Conservation (phyloP, 2,888 invertebrate species). For the Phoenoteleia sp. region DNA sequence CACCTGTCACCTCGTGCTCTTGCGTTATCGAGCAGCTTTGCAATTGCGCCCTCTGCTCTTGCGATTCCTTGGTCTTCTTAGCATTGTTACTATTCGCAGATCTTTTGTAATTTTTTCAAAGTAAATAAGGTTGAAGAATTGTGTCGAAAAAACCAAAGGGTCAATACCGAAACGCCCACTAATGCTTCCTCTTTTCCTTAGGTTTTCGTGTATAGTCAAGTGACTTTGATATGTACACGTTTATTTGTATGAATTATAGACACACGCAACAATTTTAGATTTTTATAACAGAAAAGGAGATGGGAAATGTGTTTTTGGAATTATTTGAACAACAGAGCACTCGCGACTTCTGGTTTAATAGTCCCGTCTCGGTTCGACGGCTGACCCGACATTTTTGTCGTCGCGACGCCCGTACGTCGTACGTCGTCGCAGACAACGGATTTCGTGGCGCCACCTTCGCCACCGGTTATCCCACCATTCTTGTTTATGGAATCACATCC, state of each 20-base stretch:
- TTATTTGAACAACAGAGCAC: slow-evolving; percentile 26
- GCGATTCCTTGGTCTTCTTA: not conserved
- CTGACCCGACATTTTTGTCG: slow-evolving; percentile 70
- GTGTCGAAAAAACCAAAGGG: too few species aligned
- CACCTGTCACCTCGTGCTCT: slow-evolving; percentile 79
- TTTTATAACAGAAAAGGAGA: too few species aligned
- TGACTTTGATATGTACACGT: too few species aligned
- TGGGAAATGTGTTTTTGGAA: not conserved
- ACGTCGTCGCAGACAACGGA: slow-evolving; percentile 57
- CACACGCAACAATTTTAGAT: too few species aligned
- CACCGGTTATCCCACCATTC: slow-evolving; percentile 54
- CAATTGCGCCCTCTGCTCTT: slow-evolving; percentile 65
- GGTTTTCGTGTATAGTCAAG: too few species aligned
- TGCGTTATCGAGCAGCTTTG: slow-evolving; percentile 78
- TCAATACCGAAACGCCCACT: too few species aligned
- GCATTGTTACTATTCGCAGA: slow-evolving; percentile 8
- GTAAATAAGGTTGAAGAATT: too few species aligned
- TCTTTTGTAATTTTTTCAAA: too few species aligned
- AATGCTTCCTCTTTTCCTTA: too few species aligned
- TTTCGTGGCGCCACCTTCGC: slow-evolving; percentile 70
- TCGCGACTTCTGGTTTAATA: slow-evolving; percentile 22
- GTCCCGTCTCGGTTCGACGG: slow-evolving; percentile 37
- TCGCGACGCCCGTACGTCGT: slow-evolving; percentile 36
- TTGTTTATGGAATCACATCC: slow-evolving; percentile 53
- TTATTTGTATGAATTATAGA: too few species aligned